Evolutionary conservation across 2,888 invertebrate genomes (phyloP).

Genomic region (Ferdinandea cuprea): DNA sequence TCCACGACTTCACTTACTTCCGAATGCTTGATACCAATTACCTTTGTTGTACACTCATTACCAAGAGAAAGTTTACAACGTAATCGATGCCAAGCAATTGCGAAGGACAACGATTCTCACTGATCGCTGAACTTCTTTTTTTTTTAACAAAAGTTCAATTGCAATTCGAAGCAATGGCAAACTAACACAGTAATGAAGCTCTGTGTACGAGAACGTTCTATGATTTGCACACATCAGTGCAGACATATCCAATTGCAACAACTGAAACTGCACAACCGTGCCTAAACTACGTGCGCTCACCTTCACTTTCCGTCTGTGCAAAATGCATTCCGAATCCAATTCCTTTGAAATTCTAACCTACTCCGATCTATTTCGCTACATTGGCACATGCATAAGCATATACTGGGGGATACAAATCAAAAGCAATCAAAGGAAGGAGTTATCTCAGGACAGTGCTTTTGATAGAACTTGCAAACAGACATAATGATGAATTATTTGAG

Average conservation of each 20-base stretch:
- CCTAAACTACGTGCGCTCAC: not conserved
- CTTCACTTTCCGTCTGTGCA: slow-evolving; percentile 10
- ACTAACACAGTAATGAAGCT: slow-evolving; percentile 9
- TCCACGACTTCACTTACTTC: too few relatives aligned
- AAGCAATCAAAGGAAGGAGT: slow-evolving; percentile 61
- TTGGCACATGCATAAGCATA: slow-evolving; percentile 6
- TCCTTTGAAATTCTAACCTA: slow-evolving; percentile 69
- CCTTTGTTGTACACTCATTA: slow-evolving; percentile 6
- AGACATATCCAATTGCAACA: slow-evolving; percentile 32
- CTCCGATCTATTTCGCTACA: slow-evolving; percentile 42
- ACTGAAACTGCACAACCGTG: not conserved
- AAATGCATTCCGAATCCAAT: slow-evolving; percentile 44
- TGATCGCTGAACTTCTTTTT: slow-evolving; percentile 64
- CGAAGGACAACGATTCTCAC: slow-evolving; percentile 40
- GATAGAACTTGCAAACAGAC: slow-evolving; percentile 60
- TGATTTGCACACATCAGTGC: not conserved
- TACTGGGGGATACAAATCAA: slow-evolving; percentile 60
- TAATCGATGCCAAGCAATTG: not conserved
- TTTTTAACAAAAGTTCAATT: slow-evolving; percentile 63
- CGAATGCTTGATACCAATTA: not conserved
- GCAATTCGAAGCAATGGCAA: slow-evolving; percentile 40
- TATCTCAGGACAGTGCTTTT: slow-evolving; percentile 57
- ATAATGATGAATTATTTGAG: slow-evolving; percentile 69
- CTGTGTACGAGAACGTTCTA: not conserved
- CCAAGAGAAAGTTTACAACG: not conserved